Percentiles rank a stretch among this genome's conserved stretches.
Conservation (phyloP, 2,888 invertebrate species). For the Sarcophaga caerulescens region DNA sequence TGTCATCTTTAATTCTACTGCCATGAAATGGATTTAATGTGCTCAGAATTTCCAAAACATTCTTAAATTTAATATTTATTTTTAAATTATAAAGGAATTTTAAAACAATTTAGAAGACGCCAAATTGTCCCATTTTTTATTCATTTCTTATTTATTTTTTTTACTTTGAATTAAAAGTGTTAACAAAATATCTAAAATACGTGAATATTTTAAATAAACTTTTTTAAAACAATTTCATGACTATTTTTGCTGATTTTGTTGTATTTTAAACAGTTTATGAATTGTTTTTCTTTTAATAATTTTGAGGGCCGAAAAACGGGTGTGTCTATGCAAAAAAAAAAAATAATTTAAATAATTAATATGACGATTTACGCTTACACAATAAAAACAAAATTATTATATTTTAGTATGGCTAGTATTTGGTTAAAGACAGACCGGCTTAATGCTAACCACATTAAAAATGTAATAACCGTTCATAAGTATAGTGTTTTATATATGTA, state of each 20-base stretch:
- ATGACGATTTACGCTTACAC: conserved; percentile 45
- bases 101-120: neutral
- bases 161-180: conserved; percentile 28
- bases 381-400: conserved; percentile 13
- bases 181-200: conserved; percentile 43
- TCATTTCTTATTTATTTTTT: neutral
- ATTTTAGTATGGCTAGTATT: neutral
- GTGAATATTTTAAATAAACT: conserved; percentile 38
- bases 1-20: too few relatives aligned
- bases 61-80: too few relatives aligned
- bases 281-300: neutral
- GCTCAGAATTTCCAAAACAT: too few relatives aligned
- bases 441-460: neutral
- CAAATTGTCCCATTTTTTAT: conserved; percentile 36
- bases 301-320: conserved; percentile 27
- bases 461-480: neutral
- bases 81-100: too few relatives aligned
- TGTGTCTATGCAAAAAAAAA: conserved; percentile 21
- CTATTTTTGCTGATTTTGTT: neutral
- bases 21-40: too few relatives aligned
- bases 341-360: conserved; percentile 31
- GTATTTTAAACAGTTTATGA: neutral
- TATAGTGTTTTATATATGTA: neutral
- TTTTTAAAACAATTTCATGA: neutral
- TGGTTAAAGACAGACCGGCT: neutral